A percentile compares a stretch with the other conserved stretches of the same genome.
Conservation (phyloP, 2,888 invertebrate species). For the Myopa testacea region DNA sequence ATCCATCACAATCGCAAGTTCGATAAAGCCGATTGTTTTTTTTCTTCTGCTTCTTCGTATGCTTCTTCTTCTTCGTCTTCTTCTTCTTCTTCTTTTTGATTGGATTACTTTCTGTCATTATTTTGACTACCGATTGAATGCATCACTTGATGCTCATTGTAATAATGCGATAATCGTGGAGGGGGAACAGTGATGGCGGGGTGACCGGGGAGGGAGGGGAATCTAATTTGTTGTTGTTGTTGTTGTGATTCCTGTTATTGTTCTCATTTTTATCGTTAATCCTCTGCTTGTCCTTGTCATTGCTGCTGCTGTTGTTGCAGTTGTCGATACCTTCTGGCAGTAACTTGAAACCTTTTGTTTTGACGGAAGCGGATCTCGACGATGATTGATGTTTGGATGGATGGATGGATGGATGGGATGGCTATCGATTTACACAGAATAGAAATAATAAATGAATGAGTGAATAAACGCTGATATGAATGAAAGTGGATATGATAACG, state of each 20-base stretch:
- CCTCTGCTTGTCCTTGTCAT: neutral
- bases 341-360: too few relatives aligned
- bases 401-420: too few relatives aligned
- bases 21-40: neutral
- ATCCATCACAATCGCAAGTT: too few relatives aligned
- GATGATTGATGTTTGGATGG: too few relatives aligned
- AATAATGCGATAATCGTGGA: neutral
- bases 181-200: neutral
- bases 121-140: neutral
- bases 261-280: neutral
- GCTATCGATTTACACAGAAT: too few relatives aligned
- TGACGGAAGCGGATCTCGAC: too few relatives aligned
- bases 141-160: neutral
- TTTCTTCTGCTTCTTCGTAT: neutral
- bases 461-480: too few relatives aligned
- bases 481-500: too few relatives aligned
- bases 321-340: neutral
- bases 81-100: neutral
- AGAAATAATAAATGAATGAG: too few relatives aligned
- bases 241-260: neutral
- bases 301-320: neutral
- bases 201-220: too few relatives aligned
- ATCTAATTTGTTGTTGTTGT: neutral
- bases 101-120: slow-evolving; percentile 1
- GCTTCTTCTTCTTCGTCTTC: neutral